Conservation (phyloP, 2,113 vertebrate genomes). For the Helogale parvula region DNA sequence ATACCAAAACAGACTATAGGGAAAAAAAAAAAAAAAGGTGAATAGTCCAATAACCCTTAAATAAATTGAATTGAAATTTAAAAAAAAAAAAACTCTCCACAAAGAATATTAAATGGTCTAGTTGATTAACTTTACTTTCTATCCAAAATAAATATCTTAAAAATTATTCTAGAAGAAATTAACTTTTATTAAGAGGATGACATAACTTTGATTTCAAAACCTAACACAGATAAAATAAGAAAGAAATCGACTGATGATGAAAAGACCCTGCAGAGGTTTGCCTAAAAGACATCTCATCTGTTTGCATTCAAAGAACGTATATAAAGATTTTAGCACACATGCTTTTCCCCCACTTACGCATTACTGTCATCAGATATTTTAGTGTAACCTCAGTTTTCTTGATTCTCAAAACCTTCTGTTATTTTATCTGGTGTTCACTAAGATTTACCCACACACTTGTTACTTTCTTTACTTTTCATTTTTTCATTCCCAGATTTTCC, state of each 20-base stretch:
- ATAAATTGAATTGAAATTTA: neutral
- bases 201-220: neutral
- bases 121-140: neutral
- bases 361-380: neutral
- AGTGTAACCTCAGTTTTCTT: neutral
- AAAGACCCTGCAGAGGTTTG: neutral
- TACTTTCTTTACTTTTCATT: neutral
- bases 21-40: neutral
- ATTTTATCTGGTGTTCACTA: neutral
- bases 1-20: neutral
- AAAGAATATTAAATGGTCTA: neutral
- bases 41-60: neutral
- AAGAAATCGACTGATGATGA: neutral
- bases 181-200: conserved; percentile 2
- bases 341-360: neutral
- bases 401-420: neutral
- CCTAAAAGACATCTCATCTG: neutral
- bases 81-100: neutral
- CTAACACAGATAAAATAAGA: neutral
- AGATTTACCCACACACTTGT: neutral
- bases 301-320: neutral
- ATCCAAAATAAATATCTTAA: neutral
- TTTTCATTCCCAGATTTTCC: neutral
- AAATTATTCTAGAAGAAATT: neutral
- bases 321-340: neutral